Conservation (phyloP, 2,888 invertebrate species). For the Autographa gamma region DNA sequence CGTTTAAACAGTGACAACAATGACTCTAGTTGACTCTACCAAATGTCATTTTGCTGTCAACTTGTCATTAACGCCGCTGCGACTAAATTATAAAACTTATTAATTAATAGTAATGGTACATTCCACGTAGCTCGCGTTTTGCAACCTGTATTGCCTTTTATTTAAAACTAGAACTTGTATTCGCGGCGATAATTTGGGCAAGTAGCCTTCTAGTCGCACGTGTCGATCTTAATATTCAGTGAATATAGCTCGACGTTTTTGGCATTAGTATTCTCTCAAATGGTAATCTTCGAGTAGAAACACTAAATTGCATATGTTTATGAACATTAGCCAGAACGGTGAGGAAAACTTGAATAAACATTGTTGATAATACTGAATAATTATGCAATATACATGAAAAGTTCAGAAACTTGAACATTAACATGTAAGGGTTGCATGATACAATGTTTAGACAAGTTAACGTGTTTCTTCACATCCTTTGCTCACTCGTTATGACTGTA, state of each 20-base stretch:
- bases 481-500: constrained; percentile 29
- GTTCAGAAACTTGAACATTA: constrained; percentile 14
- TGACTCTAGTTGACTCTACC: constrained; percentile 50
- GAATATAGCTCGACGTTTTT: constrained; percentile 30
- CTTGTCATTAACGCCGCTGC: constrained; percentile 25
- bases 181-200: constrained; percentile 28
- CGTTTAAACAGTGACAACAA: constrained; percentile 34
- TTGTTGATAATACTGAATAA: constrained; percentile 14
- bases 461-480: constrained; percentile 24
- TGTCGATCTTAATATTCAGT: constrained; percentile 33
- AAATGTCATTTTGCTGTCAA: constrained; percentile 33
- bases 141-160: constrained; percentile 45
- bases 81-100: constrained; percentile 35
- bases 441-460: constrained; percentile 9
- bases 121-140: constrained; percentile 38
- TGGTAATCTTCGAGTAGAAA: constrained; percentile 15
- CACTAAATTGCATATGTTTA: constrained; percentile 17
- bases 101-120: constrained; percentile 33
- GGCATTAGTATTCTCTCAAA: constrained; percentile 16
- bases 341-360: constrained; percentile 3
- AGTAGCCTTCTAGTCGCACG: constrained; percentile 33
- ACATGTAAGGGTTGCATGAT: constrained; percentile 17
- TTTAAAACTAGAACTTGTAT: constrained; percentile 36
- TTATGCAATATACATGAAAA: constrained; percentile 32
- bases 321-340: constrained; percentile 3